A percentile compares a stretch with the other conserved stretches of the same genome.
phyloP scores from a whole-genome alignment of 2,888 invertebrate species.

The Drosophila pullipes region DNA sequence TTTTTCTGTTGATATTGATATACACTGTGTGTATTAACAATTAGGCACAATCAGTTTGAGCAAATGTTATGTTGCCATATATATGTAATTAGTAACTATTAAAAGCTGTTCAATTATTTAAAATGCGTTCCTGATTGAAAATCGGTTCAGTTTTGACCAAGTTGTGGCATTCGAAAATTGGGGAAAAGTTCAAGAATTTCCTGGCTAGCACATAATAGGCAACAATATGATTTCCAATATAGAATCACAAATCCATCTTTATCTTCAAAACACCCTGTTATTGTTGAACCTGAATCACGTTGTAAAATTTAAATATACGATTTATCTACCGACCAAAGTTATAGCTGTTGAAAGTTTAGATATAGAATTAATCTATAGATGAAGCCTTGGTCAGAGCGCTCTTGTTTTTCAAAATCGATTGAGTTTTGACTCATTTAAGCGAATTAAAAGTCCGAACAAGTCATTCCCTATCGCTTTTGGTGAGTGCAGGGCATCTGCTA shows the following conservation, averaged over 20 bases:
- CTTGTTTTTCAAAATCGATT: background rate
- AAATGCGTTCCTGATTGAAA: background rate
- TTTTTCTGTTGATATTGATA: conserved; percentile 5
- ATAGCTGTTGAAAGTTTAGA: too few species aligned
- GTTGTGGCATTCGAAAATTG: too few species aligned
- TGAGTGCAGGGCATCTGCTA: conserved; percentile 3
- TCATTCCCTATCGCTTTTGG: background rate
- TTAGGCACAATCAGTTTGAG: background rate
- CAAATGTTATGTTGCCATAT: background rate
- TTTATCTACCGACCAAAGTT: too few species aligned
- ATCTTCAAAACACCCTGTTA: too few species aligned
- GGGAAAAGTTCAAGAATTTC: too few species aligned
- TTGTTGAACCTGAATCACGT: too few species aligned
- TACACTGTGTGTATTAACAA: background rate
- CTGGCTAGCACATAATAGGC: too few species aligned
- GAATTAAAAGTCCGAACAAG: background rate
- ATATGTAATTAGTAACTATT: background rate
- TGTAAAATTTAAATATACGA: too few species aligned
- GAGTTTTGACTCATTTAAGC: background rate
- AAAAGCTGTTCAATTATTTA: background rate
- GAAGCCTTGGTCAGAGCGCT: background rate
- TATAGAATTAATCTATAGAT: background rate
- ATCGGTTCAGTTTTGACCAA: background rate
- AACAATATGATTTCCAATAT: background rate
- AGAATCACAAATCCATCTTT: background rate